Percentiles rank a stretch among this genome's conserved stretches.
phyloP scores from a whole-genome alignment of 2,113 vertebrate genomes.

The Channa argus region DNA sequence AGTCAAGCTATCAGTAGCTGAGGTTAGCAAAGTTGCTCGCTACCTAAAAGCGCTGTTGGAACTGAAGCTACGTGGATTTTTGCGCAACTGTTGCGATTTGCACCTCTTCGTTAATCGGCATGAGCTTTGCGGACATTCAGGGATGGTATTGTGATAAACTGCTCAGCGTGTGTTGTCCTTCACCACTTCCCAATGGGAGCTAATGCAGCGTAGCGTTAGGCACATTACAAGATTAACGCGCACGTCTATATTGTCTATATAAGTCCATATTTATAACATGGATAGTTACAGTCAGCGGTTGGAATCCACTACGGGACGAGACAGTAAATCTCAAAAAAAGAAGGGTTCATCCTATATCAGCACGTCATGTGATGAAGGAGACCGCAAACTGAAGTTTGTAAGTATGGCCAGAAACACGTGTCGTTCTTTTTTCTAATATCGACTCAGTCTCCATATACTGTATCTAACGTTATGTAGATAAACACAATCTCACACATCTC shows the following conservation, averaged over 20 bases:
- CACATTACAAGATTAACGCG: neutral
- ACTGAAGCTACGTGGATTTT: neutral
- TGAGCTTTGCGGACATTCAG: too few species aligned
- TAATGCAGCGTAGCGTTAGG: neutral
- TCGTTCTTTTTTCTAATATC: too few species aligned
- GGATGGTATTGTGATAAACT: neutral
- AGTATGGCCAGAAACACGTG: conserved; percentile 57
- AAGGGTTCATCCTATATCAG: conserved; percentile 58
- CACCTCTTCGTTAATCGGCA: neutral
- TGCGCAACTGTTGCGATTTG: neutral
- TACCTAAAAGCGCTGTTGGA: conserved; percentile 11
- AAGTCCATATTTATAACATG: conserved; percentile 57
- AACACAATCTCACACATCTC: too few species aligned
- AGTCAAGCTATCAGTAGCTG: conserved; percentile 60
- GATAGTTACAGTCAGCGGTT: conserved; percentile 70
- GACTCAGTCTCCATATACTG: too few species aligned
- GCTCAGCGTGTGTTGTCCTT: neutral
- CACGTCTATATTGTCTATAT: neutral
- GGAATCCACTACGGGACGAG: conserved; percentile 67
- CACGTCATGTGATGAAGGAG: conserved; percentile 74
- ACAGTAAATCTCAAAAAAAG: conserved; percentile 77
- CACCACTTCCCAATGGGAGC: neutral
- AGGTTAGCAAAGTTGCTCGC: conserved; percentile 42
- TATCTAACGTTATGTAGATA: too few species aligned
- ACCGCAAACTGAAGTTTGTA: conserved; percentile 84